Evolutionary conservation across 2,888 invertebrate genomes (phyloP).

Genomic region (Xestobium rufovillosum): DNA sequence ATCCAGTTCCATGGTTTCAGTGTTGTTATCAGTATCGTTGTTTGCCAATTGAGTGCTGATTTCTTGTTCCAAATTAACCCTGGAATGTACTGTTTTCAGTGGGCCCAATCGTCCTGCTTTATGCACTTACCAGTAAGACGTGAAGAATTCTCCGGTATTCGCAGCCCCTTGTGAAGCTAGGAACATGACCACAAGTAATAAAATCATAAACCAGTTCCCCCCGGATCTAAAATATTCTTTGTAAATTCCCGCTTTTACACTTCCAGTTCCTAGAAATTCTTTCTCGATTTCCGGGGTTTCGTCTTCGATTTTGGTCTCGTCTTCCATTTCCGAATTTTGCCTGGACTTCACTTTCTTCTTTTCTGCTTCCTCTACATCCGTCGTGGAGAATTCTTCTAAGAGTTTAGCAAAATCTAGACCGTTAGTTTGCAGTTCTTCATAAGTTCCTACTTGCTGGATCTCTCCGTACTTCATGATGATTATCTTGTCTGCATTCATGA

Average conservation of each 20-base stretch:
- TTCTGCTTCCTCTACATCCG: slow-evolving; percentile 34
- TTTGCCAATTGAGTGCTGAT: slow-evolving; percentile 22
- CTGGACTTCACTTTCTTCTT: slow-evolving; percentile 34
- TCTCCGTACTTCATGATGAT: slow-evolving; percentile 43
- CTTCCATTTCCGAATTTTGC: slow-evolving; percentile 31
- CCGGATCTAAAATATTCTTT: slow-evolving; percentile 48
- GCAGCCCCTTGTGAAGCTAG: slow-evolving; percentile 53
- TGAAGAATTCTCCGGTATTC: slow-evolving; percentile 61
- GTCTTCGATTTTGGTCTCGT: slow-evolving; percentile 33
- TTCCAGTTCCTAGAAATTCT: slow-evolving; percentile 34
- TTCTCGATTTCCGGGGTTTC: slow-evolving; percentile 33
- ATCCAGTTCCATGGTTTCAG: slow-evolving; percentile 25
- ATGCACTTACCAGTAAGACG: slow-evolving; percentile 55
- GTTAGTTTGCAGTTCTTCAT: slow-evolving; percentile 41
- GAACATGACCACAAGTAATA: slow-evolving; percentile 44
- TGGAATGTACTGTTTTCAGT: slow-evolving; percentile 36
- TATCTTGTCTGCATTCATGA: slow-evolving; percentile 38
- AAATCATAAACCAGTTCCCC: slow-evolving; percentile 43
- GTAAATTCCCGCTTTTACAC: slow-evolving; percentile 38
- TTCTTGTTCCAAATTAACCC: slow-evolving; percentile 47
- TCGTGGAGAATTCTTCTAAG: slow-evolving; percentile 35
- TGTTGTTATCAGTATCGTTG: slow-evolving; percentile 20
- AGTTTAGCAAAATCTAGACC: slow-evolving; percentile 48
- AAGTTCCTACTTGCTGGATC: slow-evolving; percentile 45
- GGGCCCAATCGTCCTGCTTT: background rate